Conservation (phyloP, 2,797 vertebrate species). For the Chaunax sp. region DNA sequence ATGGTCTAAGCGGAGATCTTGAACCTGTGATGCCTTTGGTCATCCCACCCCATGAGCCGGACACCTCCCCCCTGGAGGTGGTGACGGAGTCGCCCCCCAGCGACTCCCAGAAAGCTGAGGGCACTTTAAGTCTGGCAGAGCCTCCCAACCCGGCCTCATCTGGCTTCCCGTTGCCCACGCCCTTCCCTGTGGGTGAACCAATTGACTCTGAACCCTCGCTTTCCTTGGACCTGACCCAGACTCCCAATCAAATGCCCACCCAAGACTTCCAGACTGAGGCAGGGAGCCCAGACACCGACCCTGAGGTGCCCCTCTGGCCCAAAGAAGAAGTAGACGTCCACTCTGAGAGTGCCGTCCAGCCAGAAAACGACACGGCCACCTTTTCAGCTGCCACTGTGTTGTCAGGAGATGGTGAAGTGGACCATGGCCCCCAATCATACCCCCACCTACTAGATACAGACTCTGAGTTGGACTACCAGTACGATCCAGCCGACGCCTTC, state of each 20-base stretch:
- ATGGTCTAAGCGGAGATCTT: slow-evolving; percentile 43
- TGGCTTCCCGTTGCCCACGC: slow-evolving; percentile 43
- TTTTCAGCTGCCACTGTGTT: slow-evolving; percentile 91
- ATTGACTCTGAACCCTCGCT: slow-evolving; percentile 45
- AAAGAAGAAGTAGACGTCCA: slow-evolving; percentile 64
- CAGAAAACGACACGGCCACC: slow-evolving; percentile 88
- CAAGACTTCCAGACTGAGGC: slow-evolving; percentile 31
- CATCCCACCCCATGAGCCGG: slow-evolving; percentile 45
- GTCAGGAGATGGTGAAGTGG: slow-evolving; percentile 93
- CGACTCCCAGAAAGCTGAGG: slow-evolving; percentile 58
- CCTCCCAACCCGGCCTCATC: slow-evolving; percentile 69
- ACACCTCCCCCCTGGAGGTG: slow-evolving; percentile 48
- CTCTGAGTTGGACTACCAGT: slow-evolving; percentile 91
- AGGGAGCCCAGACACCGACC: slow-evolving; percentile 46
- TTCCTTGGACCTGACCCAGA: slow-evolving; percentile 44
- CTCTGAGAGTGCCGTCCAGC: slow-evolving; percentile 28
- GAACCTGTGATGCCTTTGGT: slow-evolving; percentile 56
- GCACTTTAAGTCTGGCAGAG: slow-evolving; percentile 32
- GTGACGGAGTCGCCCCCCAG: slow-evolving; percentile 58
- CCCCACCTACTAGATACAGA: slow-evolving; percentile 86
- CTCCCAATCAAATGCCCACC: slow-evolving; percentile 52
- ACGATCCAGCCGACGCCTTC: slow-evolving; percentile 87
- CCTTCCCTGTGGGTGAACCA: slow-evolving; percentile 70
- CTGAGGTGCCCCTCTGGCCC: slow-evolving; percentile 79
- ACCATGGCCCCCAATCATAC: slow-evolving; percentile 85